Evolutionary conservation across 2,113 vertebrate genomes (phyloP), one percentile per base, ranked within the genome.

Genomic region (Scomber colias): DNA sequence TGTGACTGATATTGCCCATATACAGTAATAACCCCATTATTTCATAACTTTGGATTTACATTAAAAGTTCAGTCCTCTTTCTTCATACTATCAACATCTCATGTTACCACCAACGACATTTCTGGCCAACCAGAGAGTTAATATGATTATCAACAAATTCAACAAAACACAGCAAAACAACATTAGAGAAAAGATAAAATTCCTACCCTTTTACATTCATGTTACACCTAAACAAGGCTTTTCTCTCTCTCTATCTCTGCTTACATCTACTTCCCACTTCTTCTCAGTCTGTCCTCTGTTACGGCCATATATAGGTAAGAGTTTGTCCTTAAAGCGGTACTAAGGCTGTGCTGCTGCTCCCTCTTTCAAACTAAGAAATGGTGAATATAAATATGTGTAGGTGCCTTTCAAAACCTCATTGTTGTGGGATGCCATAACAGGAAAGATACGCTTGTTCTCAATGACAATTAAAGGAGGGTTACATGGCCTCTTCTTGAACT

Each of bases 141-240:
- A 44, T 35, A 21, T 10, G 54, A 49, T 71, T 72, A 49, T 40
- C 14, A 35, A 71, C 59, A 65, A 75, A 40, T 72, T 27, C 19
- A 74, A 81, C 24, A 71, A 51, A 81, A 67, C 83, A 88, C 79
- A 50, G 71, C 77, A 86, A 88, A 21, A 44, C 67, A 80, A 84
- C 17, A 75, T 24, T 17, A 66, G 49, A 55, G 15, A 44, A 16
- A 45, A 71, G 31, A 66, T 46, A 17, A 11, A 73, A 66, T 55
- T 54, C 53, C 30, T 71, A 79, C 24, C 27, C 46, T 46, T 71
- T 44, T 59, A 89, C 85, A 84, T 84, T 89, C 44, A 30, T 79
- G 57, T 73, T 54, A 57, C 54, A 72, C 16, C 49, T 74, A 13
- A 63, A 62, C 67, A 66, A 50, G 27, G 44, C 48, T 13, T 35